Conservation (phyloP, 2,113 vertebrate species). For the Manacus vitellinus region DNA sequence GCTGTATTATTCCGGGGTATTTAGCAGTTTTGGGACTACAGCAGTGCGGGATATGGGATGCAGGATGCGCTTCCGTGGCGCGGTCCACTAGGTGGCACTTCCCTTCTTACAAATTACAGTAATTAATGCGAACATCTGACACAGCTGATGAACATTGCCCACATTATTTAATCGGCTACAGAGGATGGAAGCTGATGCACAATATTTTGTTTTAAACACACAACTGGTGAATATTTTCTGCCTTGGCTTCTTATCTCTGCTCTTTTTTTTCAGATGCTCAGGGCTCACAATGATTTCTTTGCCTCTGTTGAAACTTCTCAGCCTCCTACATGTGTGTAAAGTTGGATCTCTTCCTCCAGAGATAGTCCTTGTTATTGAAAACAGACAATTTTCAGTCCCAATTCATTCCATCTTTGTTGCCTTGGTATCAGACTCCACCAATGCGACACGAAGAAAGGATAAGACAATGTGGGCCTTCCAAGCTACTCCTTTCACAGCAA, state of each 20-base stretch:
- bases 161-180: background rate
- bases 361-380: background rate
- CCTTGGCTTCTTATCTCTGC: background rate
- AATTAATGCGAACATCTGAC: background rate
- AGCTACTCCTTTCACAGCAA: background rate
- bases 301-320: background rate
- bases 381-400: background rate
- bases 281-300: background rate
- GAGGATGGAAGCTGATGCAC: background rate
- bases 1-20: background rate
- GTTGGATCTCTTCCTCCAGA: background rate
- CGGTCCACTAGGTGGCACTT: constrained; percentile 64
- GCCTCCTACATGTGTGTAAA: background rate
- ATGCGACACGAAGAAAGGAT: background rate
- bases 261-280: background rate
- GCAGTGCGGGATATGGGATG: background rate
- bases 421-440: background rate
- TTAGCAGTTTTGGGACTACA: background rate
- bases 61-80: background rate
- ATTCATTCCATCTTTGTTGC: background rate
- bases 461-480: background rate
- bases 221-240: background rate
- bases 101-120: constrained; percentile 14
- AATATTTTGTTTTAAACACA: background rate
- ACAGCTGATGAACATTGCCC: background rate